Evolutionary conservation across 2,113 vertebrate genomes (phyloP).

Genomic region (Charina bottae): DNA sequence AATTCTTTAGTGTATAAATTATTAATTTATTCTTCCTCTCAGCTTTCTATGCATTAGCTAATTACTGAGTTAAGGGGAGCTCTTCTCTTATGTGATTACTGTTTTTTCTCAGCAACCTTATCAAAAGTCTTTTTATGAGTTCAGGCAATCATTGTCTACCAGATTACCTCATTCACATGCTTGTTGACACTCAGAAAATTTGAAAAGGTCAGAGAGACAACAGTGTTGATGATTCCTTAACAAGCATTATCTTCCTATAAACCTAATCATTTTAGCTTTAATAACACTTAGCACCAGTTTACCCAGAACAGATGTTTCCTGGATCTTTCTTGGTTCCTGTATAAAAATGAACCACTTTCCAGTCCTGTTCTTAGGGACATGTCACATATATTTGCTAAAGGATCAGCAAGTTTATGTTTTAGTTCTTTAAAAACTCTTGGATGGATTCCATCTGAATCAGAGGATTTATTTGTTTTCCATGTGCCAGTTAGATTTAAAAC

Average conservation of each 20-base stretch:
- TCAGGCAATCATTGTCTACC: background rate
- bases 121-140: background rate
- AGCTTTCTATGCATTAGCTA: background rate
- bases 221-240: background rate
- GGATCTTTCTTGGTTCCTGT: background rate
- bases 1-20: background rate
- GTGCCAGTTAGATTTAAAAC: background rate
- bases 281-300: background rate
- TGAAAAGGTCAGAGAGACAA: background rate
- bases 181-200: background rate
- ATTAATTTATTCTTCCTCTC: background rate
- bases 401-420: background rate
- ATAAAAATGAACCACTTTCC: background rate
- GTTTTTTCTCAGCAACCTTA: background rate
- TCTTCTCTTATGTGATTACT: background rate
- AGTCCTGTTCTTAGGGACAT: background rate
- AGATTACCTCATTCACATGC: background rate
- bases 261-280: background rate
- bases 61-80: background rate
- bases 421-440: background rate
- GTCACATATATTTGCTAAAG: background rate
- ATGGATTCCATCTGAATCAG: background rate
- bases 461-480: background rate
- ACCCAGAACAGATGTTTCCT: background rate
- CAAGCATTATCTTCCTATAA: background rate